Percentiles rank a stretch among this genome's conserved stretches.
These are phyloP conservation scores for Reinhardtius hippoglossoides DNA, from an alignment of 2,113 vertebrate genomes.

Conservation along the genomic window DNA sequence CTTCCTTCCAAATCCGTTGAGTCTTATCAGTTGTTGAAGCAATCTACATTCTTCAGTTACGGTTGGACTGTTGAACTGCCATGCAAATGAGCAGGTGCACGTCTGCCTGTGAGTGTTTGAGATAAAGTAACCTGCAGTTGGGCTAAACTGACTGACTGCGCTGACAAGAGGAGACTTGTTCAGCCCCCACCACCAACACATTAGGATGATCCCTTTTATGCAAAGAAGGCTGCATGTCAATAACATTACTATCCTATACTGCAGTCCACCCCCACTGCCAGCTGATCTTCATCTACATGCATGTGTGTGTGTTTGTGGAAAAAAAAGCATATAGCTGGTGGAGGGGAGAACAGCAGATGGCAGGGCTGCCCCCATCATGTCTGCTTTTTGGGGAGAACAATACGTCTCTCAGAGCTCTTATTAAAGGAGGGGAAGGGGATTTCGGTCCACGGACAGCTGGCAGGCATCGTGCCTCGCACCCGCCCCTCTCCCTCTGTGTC, in stretches of 20 bases:
- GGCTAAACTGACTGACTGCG: not conserved
- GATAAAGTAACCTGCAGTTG: slow-evolving; percentile 36
- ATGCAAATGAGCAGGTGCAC: slow-evolving; percentile 73
- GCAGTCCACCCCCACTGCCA: slow-evolving; percentile 64
- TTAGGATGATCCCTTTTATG: slow-evolving; percentile 44
- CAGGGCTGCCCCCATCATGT: slow-evolving; percentile 78
- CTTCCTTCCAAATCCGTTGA: slow-evolving; percentile 5
- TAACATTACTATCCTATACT: slow-evolving; percentile 29
- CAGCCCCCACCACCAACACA: slow-evolving; percentile 21
- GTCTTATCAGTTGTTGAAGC: slow-evolving; percentile 28
- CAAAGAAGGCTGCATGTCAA: slow-evolving; percentile 44
- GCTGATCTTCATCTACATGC: slow-evolving; percentile 66
- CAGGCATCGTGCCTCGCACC: slow-evolving; percentile 79
- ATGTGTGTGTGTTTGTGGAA: slow-evolving; percentile 29
- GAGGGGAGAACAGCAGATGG: slow-evolving; percentile 82
- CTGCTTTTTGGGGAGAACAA: slow-evolving; percentile 84
- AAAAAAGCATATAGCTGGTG: slow-evolving; percentile 32
- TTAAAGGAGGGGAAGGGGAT: slow-evolving; percentile 79
- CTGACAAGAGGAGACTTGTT: slow-evolving; percentile 61
- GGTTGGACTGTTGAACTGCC: slow-evolving; percentile 63
- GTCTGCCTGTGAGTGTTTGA: slow-evolving; percentile 33
- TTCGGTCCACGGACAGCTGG: slow-evolving; percentile 82
- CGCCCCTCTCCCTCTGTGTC: slow-evolving; percentile 56
- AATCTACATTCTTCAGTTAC: slow-evolving; percentile 40
- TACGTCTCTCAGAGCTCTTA: slow-evolving; percentile 80